Evolutionary conservation across 2,113 vertebrate genomes (phyloP), one percentile per base, ranked within the genome.

Genomic region (Pelvicachromis taeniatus): DNA sequence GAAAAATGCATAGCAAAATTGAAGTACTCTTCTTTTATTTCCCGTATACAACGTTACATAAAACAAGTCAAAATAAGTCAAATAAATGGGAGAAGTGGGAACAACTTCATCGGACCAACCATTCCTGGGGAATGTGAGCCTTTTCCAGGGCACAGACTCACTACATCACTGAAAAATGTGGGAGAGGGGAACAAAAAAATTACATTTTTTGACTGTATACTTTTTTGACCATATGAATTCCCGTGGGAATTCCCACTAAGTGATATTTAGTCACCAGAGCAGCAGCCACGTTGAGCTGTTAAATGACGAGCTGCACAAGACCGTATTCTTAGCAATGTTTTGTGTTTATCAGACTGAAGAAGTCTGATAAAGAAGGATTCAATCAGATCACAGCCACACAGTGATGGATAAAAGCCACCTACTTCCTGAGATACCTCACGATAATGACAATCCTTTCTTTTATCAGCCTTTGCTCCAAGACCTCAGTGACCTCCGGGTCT

Each of bases 371-470:
- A n/a, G n/a, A 14, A 29, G 6, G 2, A 50, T 31, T 29, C 19
- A 2, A 50, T 11, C 68, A 73, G 23, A 73, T 29, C 40, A 45
- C 35, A 73, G 65, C 8, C 3, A 0, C 40, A 70, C 14, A 48
- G 14, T 4, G 1, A 45, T 45, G 40, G 5, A 7, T 45, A 17
- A 45, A 70, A 4, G 65, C 21, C 21, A 73, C 19, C 19, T 53
- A n/a, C 19, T n/a, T 19, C 50, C 19, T 9, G 17, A n/a, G 40
- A 0, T 2, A 42, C 23, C 1, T 48, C 13, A 70, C 1, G 0
- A 26, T 16, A 42, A 70, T 70, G 1, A 45, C 40, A 73, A 73
- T 11, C 14, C 14, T 19, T 73, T 48, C 40, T 12, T 73, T 48
- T 73, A 1, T 42, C 29, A 16, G 23, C 42, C 29, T 4, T 42